phyloP scores from a whole-genome alignment of 1,140 invertebrate species.

The Scaptomyza hsui region DNA sequence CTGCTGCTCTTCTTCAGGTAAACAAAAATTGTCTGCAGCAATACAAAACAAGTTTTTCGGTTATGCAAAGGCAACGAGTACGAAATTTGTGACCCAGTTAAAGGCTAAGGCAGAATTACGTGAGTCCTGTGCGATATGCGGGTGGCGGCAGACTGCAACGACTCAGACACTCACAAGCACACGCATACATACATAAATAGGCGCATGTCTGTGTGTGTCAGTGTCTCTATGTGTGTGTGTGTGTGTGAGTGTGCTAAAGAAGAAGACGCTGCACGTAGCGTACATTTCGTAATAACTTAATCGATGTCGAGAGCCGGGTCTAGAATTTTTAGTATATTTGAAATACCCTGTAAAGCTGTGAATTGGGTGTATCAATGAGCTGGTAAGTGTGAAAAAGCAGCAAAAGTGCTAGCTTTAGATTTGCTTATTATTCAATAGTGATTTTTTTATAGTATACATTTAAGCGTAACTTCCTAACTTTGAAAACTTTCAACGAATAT shows the following conservation, averaged over 20 bases:
- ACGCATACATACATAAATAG: conserved; percentile 13
- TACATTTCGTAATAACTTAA: conserved; percentile 82
- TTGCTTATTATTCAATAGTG: too few relatives aligned
- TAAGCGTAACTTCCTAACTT: neutral
- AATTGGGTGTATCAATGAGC: neutral
- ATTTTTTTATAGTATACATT: conserved; percentile 7
- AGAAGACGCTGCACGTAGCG: conserved; percentile 67
- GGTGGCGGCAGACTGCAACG: conserved; percentile 56
- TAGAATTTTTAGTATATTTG: conserved; percentile 61
- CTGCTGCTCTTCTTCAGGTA: conserved; percentile 22
- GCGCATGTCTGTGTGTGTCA: conserved; percentile 1
- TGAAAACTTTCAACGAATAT: too few relatives aligned
- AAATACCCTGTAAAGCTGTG: conserved; percentile 13
- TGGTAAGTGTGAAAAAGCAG: too few relatives aligned
- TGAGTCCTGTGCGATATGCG: conserved; percentile 49
- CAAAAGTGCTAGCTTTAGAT: neutral
- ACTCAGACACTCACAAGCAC: conserved; percentile 20
- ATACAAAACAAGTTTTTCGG: conserved; percentile 67
- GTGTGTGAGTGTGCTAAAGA: conserved; percentile 2
- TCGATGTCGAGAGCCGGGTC: conserved; percentile 73
- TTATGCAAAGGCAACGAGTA: conserved; percentile 66
- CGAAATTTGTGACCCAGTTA: conserved; percentile 73
- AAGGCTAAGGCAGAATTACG: conserved; percentile 73
- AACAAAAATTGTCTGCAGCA: conserved; percentile 70
- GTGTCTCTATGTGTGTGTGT: conserved; percentile 13